Conservation (phyloP, 1,140 invertebrate species). For the Halesus radiatus region DNA sequence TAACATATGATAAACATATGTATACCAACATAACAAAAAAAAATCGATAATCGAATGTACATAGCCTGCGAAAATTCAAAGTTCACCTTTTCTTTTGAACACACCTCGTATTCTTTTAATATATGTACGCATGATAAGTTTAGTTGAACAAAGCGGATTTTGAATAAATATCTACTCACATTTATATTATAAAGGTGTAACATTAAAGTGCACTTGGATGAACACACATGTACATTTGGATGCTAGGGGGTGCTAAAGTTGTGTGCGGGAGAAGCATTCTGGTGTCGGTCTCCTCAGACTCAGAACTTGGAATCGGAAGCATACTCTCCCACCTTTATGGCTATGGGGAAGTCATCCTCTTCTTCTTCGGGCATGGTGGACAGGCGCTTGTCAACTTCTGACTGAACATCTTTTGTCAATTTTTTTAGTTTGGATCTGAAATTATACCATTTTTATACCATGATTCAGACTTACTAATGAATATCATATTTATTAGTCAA, state of each 20-base stretch:
- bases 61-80: too few species aligned
- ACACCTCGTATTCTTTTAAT: too few species aligned
- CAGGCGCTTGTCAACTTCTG: conserved; percentile 67
- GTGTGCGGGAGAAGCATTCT: conserved; percentile 20
- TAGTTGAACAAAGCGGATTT: too few species aligned
- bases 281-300: conserved; percentile 18
- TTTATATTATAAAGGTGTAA: conserved; percentile 48
- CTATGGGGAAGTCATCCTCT: conserved; percentile 68
- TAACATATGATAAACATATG: too few species aligned
- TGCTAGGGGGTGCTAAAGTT: conserved; percentile 46
- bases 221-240: conserved; percentile 35
- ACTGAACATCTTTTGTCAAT: conserved; percentile 66
- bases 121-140: too few species aligned
- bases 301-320: conserved; percentile 57
- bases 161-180: conserved; percentile 48
- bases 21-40: too few species aligned
- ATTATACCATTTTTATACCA: background rate
- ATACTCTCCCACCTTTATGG: conserved; percentile 70
- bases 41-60: too few species aligned
- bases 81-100: too few species aligned
- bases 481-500: too few species aligned
- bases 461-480: too few species aligned
- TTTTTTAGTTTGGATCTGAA: conserved; percentile 67
- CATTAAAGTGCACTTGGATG: conserved; percentile 54
- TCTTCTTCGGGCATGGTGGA: conserved; percentile 69